These are phyloP conservation scores for Phodopus roborovskii DNA, from an alignment of 2,113 vertebrate species.

Conservation along the genomic window DNA sequence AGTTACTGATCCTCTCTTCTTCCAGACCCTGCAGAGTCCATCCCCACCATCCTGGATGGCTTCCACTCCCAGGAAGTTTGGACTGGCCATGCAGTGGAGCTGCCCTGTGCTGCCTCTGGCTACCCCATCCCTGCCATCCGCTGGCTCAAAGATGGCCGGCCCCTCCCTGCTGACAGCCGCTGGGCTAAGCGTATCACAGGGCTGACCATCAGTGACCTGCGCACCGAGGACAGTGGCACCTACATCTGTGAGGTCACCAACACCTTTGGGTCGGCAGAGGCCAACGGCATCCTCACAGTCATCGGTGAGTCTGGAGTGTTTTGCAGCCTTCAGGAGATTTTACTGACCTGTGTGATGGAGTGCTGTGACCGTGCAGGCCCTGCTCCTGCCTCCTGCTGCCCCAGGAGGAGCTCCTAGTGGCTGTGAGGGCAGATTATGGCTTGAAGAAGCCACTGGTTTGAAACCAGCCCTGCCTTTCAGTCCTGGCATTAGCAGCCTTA, in stretches of 20 bases:
- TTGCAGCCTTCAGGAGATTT: not conserved
- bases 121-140: conserved; percentile 96
- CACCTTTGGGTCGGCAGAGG: conserved; percentile 97
- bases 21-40: conserved; percentile 94
- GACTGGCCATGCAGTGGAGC: conserved; percentile 92
- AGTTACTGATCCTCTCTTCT: conserved; percentile 35
- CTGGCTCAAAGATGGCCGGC: conserved; percentile 97
- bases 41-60: conserved; percentile 95
- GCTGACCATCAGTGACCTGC: conserved; percentile 94
- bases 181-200: conserved; percentile 95
- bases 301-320: conserved; percentile 89
- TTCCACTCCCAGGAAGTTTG: conserved; percentile 95
- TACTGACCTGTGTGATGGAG: rapidly evolving
- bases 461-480: not conserved
- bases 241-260: conserved; percentile 99
- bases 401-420: not conserved
- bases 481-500: not conserved
- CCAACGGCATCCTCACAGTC: conserved; percentile 94
- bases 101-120: conserved; percentile 96
- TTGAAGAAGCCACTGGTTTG: not conserved
- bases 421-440: not conserved
- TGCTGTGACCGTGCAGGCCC: not conserved
- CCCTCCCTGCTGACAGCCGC: conserved; percentile 93
- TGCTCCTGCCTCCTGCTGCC: not conserved
- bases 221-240: conserved; percentile 96